Percentiles rank a stretch among this genome's conserved stretches.
Conservation (phyloP, 2,888 invertebrate species). For the Oxytorus armatus region DNA sequence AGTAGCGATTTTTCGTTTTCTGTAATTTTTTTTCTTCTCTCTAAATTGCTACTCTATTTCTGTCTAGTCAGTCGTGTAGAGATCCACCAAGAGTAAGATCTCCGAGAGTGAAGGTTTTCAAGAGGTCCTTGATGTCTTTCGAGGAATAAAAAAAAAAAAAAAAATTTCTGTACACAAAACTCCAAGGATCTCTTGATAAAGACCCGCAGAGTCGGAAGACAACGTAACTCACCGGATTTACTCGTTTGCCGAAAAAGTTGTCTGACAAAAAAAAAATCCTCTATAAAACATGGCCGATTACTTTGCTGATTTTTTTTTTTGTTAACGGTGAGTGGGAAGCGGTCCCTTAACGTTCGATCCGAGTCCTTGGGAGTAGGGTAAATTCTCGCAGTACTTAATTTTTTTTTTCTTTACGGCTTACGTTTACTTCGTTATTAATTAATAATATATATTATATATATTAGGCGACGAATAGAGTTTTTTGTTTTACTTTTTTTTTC, state of each 20-base stretch:
- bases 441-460: conserved; percentile 26
- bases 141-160: conserved; percentile 12
- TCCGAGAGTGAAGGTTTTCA: conserved; percentile 47
- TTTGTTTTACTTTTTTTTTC: conserved; percentile 3
- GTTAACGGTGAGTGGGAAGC: conserved; percentile 63
- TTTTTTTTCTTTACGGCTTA: conserved; percentile 26
- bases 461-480: conserved; percentile 34
- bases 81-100: conserved; percentile 27
- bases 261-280: conserved; percentile 8
- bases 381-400: conserved; percentile 30
- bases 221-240: conserved; percentile 80
- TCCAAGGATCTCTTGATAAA: conserved; percentile 74
- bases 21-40: conserved; percentile 12
- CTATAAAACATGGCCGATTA: conserved; percentile 9
- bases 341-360: conserved; percentile 81
- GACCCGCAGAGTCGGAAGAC: conserved; percentile 81
- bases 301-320: conserved; percentile 1
- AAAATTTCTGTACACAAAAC: conserved; percentile 62
- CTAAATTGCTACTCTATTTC: conserved; percentile 43
- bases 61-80: conserved; percentile 50
- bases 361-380: conserved; percentile 78
- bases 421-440: conserved; percentile 31
- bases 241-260: conserved; percentile 20
- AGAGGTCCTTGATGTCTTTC: conserved; percentile 67
- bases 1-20: conserved; percentile 36